Evolutionary conservation across 2,888 invertebrate genomes (phyloP).

Genomic region (Drosophila pseudotalamancana): DNA sequence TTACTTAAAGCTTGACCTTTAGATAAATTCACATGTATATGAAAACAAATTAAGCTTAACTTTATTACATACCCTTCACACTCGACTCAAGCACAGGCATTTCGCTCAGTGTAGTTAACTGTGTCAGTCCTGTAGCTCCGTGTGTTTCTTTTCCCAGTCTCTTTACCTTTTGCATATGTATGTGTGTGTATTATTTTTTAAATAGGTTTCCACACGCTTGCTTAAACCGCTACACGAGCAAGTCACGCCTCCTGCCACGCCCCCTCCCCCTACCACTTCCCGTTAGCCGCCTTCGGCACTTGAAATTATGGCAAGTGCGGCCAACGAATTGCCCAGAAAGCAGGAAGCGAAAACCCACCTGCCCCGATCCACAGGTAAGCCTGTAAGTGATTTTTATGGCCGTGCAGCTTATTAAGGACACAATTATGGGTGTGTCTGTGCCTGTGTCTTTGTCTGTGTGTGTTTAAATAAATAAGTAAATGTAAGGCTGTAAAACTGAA

Average conservation of each 20-base stretch:
- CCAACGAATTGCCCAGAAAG: slow-evolving; percentile 34
- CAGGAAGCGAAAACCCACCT: slow-evolving; percentile 11
- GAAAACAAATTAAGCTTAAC: too few species aligned
- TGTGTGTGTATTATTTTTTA: slow-evolving; percentile 45
- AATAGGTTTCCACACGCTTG: slow-evolving; percentile 73
- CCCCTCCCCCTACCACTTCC: not conserved
- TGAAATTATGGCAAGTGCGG: slow-evolving; percentile 57
- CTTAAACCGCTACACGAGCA: slow-evolving; percentile 60
- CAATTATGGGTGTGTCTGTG: slow-evolving; percentile 39
- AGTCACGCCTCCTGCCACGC: slow-evolving; percentile 16
- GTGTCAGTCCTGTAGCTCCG: slow-evolving; percentile 24
- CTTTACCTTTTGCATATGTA: slow-evolving; percentile 14
- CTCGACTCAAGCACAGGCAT: too few species aligned
- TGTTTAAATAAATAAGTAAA: slow-evolving; percentile 6
- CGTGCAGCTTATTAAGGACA: slow-evolving; percentile 56
- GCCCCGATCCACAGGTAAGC: slow-evolving; percentile 1
- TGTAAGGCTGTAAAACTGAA: slow-evolving; percentile 25
- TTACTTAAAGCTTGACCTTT: too few species aligned
- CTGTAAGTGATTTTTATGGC: slow-evolving; percentile 70
- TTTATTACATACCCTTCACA: not conserved
- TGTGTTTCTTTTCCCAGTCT: slow-evolving; percentile 33
- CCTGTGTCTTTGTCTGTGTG: not conserved
- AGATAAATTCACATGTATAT: too few species aligned
- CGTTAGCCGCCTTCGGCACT: slow-evolving; percentile 6
- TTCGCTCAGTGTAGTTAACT: slow-evolving; percentile 10